phyloP scores from a whole-genome alignment of 2,797 vertebrate species.

The Pogoniulus pusillus region DNA sequence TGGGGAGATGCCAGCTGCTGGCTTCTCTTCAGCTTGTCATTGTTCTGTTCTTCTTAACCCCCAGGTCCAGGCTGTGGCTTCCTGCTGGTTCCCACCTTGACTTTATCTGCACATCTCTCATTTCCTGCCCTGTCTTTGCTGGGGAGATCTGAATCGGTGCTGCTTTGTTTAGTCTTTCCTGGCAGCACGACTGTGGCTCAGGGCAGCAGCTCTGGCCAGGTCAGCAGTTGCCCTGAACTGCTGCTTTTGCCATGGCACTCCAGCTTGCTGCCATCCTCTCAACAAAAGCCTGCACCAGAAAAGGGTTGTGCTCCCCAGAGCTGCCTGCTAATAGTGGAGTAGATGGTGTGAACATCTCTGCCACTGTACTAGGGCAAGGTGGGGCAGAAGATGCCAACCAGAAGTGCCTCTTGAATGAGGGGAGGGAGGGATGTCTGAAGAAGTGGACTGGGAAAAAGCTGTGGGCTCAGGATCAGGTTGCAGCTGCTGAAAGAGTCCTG shows the following conservation, averaged over 20 bases:
- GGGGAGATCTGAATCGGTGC: fast-evolving
- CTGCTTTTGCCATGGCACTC: background rate
- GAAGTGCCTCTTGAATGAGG: background rate
- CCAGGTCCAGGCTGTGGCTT: fast-evolving
- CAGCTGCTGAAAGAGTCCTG: conserved; percentile 22
- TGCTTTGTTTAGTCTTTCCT: background rate
- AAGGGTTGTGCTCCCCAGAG: background rate
- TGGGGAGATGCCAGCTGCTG: background rate
- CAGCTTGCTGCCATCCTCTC: background rate
- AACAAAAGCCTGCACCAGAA: background rate
- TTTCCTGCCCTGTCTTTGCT: background rate
- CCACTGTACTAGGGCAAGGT: fast-evolving
- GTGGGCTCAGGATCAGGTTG: conserved; percentile 43
- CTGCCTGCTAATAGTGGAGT: background rate
- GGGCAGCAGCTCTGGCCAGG: too few relatives aligned
- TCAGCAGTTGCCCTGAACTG: background rate
- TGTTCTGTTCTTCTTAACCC: background rate
- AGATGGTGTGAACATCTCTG: background rate
- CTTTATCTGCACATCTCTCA: background rate
- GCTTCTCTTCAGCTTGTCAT: background rate
- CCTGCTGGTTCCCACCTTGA: background rate
- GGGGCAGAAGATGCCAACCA: background rate
- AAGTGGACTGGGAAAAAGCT: conserved; percentile 45
- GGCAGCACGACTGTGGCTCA: fast-evolving
- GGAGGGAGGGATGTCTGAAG: background rate